Base-by-base conservation (phyloP, 2,797 vertebrate species). In the Petrocephalus schoutedeni region DNA sequence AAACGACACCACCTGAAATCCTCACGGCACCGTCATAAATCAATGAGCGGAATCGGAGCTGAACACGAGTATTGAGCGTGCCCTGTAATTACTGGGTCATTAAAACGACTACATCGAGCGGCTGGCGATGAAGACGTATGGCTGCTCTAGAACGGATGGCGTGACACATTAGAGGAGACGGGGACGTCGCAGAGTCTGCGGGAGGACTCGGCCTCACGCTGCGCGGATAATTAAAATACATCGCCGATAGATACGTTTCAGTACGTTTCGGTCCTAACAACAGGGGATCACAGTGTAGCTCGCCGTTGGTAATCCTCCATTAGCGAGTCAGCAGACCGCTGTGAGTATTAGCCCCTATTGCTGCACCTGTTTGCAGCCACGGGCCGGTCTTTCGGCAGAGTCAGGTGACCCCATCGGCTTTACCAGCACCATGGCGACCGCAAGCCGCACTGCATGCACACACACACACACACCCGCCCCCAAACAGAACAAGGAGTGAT, bases 11-110 rank as follows among this genome's bases (percentile, higher is more conserved):
- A 45, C 19, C 71, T 77, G 36, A 32, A 45, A 56, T 28, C 45
- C 1, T 54, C 49, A 28, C 71, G 45, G 3, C n/a, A 28, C 23
- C 19, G 87, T 71, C 10, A 56, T 85, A 71, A 88, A 85, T 84
- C 45, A 45, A 88, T 84, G 59, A 32, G 28, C 80, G 61, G 23
- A 85, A 53, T 23, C 58, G 0, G 6, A 14, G 57, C 49, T 28
- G 45, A 16, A 53, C 9, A 36, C 12, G 8, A 8, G 41, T 85
- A 84, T 84, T 67, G 82, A 85, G 49, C 36, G 58, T 36, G 36
- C n/a, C 7, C 36, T 88, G 80, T 64, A 85, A 88, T 88, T 88
- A 84, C 59, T 36, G 41, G 9, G 49, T 45, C 16, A 56, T n/a
- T 53, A 51, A 64, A 53, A 45, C 16, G 51, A 53, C 74, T 58